Percentiles rank a stretch among this genome's conserved stretches.
Evolutionary conservation across 2,888 invertebrate genomes (phyloP).

Genomic region (Neelides folsomi): DNA sequence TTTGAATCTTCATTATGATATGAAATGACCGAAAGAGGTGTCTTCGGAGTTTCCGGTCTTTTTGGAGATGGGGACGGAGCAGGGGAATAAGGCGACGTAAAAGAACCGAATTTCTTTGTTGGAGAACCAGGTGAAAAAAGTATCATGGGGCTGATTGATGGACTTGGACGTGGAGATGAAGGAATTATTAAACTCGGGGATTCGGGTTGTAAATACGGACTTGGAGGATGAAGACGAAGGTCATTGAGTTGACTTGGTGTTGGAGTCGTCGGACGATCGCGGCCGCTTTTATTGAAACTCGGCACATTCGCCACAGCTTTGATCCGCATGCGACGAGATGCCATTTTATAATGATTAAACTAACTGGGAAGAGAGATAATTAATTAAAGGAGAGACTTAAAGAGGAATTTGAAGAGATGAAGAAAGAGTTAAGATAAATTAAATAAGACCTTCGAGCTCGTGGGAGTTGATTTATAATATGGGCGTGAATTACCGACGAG

Average conservation of each 20-base stretch:
- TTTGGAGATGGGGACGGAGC: neutral
- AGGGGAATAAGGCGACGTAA: no score
- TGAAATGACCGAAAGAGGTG: neutral
- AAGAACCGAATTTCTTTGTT: no score
- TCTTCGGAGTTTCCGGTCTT: neutral
- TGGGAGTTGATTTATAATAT: no score
- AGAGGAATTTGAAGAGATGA: no score
- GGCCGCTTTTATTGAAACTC: neutral
- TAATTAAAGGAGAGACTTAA: no score
- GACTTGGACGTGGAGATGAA: neutral
- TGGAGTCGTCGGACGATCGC: neutral
- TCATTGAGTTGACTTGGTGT: no score
- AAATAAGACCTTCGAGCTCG: no score
- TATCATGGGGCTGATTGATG: neutral
- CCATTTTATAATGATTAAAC: constrained; percentile 7
- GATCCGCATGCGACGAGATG: constrained; percentile 26
- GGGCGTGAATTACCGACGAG: no score
- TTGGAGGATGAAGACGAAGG: neutral
- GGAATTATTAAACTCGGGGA: neutral
- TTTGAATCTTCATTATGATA: no score
- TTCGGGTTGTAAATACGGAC: neutral
- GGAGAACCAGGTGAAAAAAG: constrained; percentile 1
- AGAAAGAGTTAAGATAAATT: no score
- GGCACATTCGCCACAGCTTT: constrained; percentile 27
- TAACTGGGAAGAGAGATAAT: no score